Percentiles rank a stretch among this genome's conserved stretches.
Conservation (phyloP, 53 echinoderm and acorn worm genomes). For the Hippasteria phrygiana region DNA sequence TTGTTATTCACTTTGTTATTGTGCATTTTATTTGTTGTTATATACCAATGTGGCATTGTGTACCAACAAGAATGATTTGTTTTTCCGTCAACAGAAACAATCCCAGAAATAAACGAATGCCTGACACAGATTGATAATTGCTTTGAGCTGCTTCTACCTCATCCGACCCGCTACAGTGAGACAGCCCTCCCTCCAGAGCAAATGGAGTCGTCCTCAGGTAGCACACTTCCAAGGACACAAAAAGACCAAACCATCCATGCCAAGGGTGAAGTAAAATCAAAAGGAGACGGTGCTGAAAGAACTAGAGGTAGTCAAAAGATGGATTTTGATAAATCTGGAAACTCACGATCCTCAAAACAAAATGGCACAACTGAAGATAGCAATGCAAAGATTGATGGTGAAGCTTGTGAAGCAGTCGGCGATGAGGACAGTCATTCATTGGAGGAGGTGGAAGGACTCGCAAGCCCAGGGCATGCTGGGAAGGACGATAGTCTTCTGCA, state of each 20-base stretch:
- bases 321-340: not conserved
- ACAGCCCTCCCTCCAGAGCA: conserved; percentile 15
- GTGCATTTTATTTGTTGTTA: no score
- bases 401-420: conserved; percentile 11
- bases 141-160: conserved; percentile 89
- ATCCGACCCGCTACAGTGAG: conserved; percentile 12
- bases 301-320: not conserved
- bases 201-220: conserved; percentile 20
- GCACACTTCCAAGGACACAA: not conserved
- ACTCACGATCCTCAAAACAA: not conserved
- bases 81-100: conserved; percentile 67
- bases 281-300: not conserved
- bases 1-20: no score
- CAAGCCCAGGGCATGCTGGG: not conserved
- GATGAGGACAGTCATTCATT: not conserved
- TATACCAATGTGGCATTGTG: not conserved
- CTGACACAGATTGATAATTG: conserved; percentile 91
- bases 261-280: not conserved
- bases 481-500: conserved; percentile 56
- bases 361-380: not conserved
- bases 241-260: not conserved
- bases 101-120: conserved; percentile 91
- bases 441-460: conserved; percentile 15
- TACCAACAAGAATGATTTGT: not conserved
- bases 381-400: conserved; percentile 1